Base-by-base conservation (phyloP, 2,888 invertebrate species). In the Dascillus cervinus region DNA sequence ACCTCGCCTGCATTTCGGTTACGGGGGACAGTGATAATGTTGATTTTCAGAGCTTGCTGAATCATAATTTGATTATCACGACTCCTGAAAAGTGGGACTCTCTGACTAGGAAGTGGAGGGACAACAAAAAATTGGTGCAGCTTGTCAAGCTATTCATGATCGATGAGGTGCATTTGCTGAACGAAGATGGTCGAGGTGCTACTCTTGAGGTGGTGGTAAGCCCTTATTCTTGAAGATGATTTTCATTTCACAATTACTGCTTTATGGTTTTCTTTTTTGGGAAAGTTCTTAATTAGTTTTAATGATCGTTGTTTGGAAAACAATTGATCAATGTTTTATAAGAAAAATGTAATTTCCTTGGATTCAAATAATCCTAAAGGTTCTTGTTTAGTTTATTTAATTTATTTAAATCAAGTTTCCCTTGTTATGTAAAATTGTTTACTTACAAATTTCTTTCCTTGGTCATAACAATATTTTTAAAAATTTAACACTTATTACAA, bases 31-130 rank as follows among this genome's bases (percentile, higher is more conserved):
- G 76, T n/a, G 78, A 82, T 32, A 51, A 65, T 6, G 68, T 76
- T 4, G 79, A 83, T 46, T 73, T 75, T 30, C 52, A 62, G 20
- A 42, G 41, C 25, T 48, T 69, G 3, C 39, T 50, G 12, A 47
- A 64, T 37, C 65, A 63, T 35, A 73, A 83, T 51, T 63, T 82
- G 26, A 75, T 87, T 47, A 73, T 86, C 50, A 84, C 86, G 2
- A 88, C 88, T 1, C 87, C 87, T 0, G 87, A 87, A 61, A 87
- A 87, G 63, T 87, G 85, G 85, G 87, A 88, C 58, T 79, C 81
- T 46, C 55, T 87, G 46, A 86, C 85, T 0, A 70, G 87, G 33
- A 70, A 75, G 38, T 85, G 82, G 82, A 72, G 71, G 41, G 81
- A 83, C 50, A 74, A 81, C 52, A 67, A 69, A 33, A 62, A 69